These are phyloP conservation scores for Hylaea fasciaria DNA, from an alignment of 2,888 invertebrate genomes.

Conservation along the genomic window DNA sequence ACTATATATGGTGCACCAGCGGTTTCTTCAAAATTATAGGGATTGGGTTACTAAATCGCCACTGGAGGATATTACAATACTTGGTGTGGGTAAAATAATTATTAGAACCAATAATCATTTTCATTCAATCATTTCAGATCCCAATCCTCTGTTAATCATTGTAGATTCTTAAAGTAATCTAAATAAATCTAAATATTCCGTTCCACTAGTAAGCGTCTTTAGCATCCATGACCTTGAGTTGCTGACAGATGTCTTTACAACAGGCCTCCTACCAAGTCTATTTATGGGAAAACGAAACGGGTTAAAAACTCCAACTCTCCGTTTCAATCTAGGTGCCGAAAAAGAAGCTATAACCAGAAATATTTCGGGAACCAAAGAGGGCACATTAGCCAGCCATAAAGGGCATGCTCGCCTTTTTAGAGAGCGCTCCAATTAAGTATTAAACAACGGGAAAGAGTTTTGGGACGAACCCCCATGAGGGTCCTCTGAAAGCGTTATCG, in stretches of 20 bases:
- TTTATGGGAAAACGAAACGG: background rate
- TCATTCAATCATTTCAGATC: too few species aligned
- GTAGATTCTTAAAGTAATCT: too few species aligned
- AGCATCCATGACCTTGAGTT: slow-evolving; percentile 11
- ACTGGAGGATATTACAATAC: too few species aligned
- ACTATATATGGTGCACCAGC: too few species aligned
- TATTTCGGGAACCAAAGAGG: slow-evolving; percentile 8
- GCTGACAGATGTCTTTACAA: slow-evolving; percentile 11
- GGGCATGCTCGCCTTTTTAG: slow-evolving; percentile 38
- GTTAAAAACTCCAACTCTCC: slow-evolving; percentile 1
- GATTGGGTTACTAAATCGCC: too few species aligned
- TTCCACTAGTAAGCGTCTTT: background rate
- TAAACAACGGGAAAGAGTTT: slow-evolving; percentile 48
- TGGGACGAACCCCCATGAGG: slow-evolving; percentile 45
- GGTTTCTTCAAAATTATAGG: too few species aligned
- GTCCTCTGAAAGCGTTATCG: slow-evolving; percentile 49
- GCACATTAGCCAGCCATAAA: slow-evolving; percentile 12
- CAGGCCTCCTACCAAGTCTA: slow-evolving; percentile 11
- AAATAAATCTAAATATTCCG: too few species aligned
- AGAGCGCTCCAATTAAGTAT: slow-evolving; percentile 52
- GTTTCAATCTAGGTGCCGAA: background rate
- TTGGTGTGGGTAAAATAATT: too few species aligned
- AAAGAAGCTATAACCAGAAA: slow-evolving; percentile 14
- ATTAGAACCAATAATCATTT: too few species aligned
- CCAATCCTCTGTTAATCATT: too few species aligned